Evolutionary conservation across 2,797 vertebrate species (phyloP).

Genomic region (Acropternis orthonyx): DNA sequence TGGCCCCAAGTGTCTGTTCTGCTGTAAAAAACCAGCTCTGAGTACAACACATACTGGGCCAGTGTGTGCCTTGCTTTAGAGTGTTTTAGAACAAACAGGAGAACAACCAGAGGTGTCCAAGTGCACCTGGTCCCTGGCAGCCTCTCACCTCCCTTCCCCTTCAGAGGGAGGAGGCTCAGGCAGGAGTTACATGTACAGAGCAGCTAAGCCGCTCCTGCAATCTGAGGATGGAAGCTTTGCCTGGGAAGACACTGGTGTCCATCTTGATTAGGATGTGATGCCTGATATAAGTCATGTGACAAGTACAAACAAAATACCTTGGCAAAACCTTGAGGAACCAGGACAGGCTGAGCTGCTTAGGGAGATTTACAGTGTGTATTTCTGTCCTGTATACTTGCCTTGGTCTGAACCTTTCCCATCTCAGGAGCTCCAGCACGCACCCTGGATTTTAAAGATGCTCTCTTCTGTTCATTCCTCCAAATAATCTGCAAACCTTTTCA

Average conservation of each 20-base stretch:
- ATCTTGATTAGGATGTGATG: conserved; percentile 40
- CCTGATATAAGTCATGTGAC: conserved; percentile 61
- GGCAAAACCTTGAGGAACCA: conserved; percentile 64
- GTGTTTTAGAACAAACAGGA: not conserved
- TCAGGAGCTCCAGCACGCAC: not conserved
- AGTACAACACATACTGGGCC: not conserved
- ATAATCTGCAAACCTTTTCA: not conserved
- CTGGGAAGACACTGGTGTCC: conserved; percentile 48
- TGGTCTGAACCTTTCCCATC: conserved; percentile 35
- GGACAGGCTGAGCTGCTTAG: conserved; percentile 70
- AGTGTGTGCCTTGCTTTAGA: not conserved
- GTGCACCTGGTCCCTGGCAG: not conserved
- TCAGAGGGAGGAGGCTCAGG: not conserved
- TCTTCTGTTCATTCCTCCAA: not conserved
- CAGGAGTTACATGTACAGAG: not conserved
- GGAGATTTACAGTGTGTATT: conserved; percentile 65
- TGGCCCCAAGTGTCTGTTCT: not conserved
- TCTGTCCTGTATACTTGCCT: conserved; percentile 42
- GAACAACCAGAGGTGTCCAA: not conserved
- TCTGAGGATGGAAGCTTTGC: conserved; percentile 44
- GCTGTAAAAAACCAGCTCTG: not conserved
- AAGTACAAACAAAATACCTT: conserved; percentile 67
- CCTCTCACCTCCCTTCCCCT: not conserved
- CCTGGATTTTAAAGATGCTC: not conserved
- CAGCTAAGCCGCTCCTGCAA: conserved; percentile 33